Evolutionary conservation across 2,113 vertebrate genomes (phyloP).

Genomic region (Taurulus bubalis): DNA sequence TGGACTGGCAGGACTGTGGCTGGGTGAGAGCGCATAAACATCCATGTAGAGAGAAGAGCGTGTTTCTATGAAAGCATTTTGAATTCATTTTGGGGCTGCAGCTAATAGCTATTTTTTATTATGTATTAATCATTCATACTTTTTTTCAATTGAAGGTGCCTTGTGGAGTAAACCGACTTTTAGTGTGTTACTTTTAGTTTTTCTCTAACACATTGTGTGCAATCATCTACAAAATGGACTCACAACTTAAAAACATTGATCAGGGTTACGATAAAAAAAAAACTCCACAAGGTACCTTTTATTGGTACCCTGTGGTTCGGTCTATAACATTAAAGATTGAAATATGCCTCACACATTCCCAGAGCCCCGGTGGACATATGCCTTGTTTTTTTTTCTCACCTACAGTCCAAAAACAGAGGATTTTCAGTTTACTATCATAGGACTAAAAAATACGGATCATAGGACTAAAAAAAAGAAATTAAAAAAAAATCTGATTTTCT

Average conservation of each 20-base stretch:
- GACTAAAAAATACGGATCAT: background rate
- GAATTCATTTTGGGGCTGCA: background rate
- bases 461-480: background rate
- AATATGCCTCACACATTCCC: background rate
- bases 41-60: background rate
- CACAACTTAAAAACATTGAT: background rate
- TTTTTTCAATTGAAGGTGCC: background rate
- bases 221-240: background rate
- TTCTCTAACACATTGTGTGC: background rate
- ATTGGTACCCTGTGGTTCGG: background rate
- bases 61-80: background rate
- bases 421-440: background rate
- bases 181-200: background rate
- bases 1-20: constrained; percentile 95
- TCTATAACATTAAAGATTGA: background rate
- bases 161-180: background rate
- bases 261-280: background rate
- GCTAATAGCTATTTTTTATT: background rate
- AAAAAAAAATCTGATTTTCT: too few relatives aligned
- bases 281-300: background rate
- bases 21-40: constrained; percentile 85
- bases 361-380: background rate
- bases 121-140: background rate
- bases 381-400: background rate
- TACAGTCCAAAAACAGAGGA: background rate